Evolutionary conservation across 2,888 invertebrate genomes (phyloP), one percentile per base, ranked within the genome.

Genomic region (Acanthosepion lycidas): DNA sequence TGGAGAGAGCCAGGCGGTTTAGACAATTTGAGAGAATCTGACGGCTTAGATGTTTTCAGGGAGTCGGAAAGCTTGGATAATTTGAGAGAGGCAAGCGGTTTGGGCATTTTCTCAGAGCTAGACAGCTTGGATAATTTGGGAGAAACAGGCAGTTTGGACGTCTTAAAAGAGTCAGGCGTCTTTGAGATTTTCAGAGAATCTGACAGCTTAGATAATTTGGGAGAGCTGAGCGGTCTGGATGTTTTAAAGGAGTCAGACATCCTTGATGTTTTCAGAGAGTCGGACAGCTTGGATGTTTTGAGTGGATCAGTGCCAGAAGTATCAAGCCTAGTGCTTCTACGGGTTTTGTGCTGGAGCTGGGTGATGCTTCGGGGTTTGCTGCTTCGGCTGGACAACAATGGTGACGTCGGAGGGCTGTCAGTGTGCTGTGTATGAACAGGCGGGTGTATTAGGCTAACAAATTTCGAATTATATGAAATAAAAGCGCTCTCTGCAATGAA

Each of bases 361-460:
- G 93, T 33, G 93, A n/a, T n/a, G 48, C 28, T 93, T 93, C 93
- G 49, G 51, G 92, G 51, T 28, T 49, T 92, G n/a, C 93, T 93
- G 93, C 93, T 93, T 93, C 93, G 93, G 93, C 93, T 93, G 48
- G 93, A 93, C 93, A 51, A 51, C 92, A 51, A 49, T 92, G 93
- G 49, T n/a, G 93, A 49, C 93, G 53, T 93, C 93, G 12, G 15
- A 53, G 93, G 93, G 93, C 53, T 53, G 93, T 93, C 93, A 93
- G 93, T 49, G 93, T 93, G 93, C 93, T 93, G 93, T 93, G 93
- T 93, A 93, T 93, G 93, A 93, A 93, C 51, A 93, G 93, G 93
- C 93, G 93, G 93, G 93, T 93, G 93, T 9, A 93, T 93, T 93
- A 93, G 93, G 93, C 93, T 93, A 51, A 28, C 93, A 93, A 53